Evolutionary conservation across 2,113 vertebrate genomes (phyloP).

Genomic region (Nematolebias whitei): DNA sequence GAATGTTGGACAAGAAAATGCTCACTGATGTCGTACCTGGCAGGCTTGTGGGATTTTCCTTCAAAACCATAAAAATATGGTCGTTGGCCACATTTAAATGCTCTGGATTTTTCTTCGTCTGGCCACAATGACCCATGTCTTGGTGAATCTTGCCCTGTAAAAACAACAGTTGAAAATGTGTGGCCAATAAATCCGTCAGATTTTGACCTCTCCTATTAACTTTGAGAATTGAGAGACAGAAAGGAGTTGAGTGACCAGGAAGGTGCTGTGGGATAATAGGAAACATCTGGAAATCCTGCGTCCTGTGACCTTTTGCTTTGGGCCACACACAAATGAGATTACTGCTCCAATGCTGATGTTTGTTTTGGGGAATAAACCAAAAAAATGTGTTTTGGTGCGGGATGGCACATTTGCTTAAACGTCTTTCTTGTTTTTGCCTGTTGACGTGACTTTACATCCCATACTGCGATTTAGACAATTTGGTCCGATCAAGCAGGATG

Average conservation of each 20-base stretch:
- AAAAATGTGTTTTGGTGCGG: slow-evolving; percentile 2
- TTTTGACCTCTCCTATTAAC: slow-evolving; percentile 32
- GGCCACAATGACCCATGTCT: slow-evolving; percentile 26
- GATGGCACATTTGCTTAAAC: neutral
- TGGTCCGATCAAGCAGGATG: slow-evolving; percentile 54
- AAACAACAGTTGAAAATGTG: slow-evolving; percentile 30
- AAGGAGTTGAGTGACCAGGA: slow-evolving; percentile 45
- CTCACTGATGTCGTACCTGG: slow-evolving; percentile 25
- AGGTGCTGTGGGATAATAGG: slow-evolving; percentile 64
- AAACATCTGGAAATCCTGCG: slow-evolving; percentile 74
- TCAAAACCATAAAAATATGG: slow-evolving; percentile 36
- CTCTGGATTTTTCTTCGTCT: slow-evolving; percentile 3
- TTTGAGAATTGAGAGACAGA: slow-evolving; percentile 33
- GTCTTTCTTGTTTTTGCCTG: neutral
- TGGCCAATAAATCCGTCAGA: slow-evolving; percentile 23
- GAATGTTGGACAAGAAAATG: slow-evolving; percentile 26
- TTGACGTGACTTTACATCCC: slow-evolving; percentile 5
- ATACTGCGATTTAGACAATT: neutral
- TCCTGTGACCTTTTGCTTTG: slow-evolving; percentile 46
- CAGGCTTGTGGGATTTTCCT: slow-evolving; percentile 53
- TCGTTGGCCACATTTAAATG: slow-evolving; percentile 8
- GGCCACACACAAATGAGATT: slow-evolving; percentile 58
- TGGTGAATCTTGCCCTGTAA: slow-evolving; percentile 16
- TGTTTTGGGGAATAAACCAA: slow-evolving; percentile 4
- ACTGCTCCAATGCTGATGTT: slow-evolving; percentile 8